Evolutionary conservation across 2,113 vertebrate genomes (phyloP).

Genomic region (Prietella phreatophila): DNA sequence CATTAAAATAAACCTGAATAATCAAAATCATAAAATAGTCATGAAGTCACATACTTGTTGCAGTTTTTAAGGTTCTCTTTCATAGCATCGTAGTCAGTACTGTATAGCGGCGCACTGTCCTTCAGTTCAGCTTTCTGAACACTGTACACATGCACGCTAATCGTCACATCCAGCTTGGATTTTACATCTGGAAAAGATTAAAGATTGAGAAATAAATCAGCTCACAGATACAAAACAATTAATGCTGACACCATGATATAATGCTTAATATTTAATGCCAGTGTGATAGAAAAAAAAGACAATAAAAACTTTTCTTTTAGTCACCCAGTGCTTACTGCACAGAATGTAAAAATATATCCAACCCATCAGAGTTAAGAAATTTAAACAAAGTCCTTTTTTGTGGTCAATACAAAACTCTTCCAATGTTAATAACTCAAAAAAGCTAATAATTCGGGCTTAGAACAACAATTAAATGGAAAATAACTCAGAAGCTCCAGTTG

Average conservation of each 20-base stretch:
- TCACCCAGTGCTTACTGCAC: neutral
- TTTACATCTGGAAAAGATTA: slow-evolving; percentile 77
- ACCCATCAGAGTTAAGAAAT: neutral
- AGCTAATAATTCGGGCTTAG: neutral
- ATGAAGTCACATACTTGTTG: slow-evolving; percentile 77
- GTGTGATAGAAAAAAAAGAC: neutral
- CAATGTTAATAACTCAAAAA: neutral
- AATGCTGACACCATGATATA: neutral
- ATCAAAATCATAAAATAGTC: neutral
- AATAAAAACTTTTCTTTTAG: neutral
- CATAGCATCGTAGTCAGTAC: slow-evolving; percentile 89
- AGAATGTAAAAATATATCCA: neutral
- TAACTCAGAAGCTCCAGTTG: neutral
- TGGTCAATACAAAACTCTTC: neutral
- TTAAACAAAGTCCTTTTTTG: neutral
- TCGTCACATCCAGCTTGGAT: slow-evolving; percentile 78
- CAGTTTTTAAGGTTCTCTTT: slow-evolving; percentile 89
- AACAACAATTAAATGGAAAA: neutral
- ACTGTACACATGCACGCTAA: slow-evolving; percentile 92
- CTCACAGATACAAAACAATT: neutral
- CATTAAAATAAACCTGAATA: neutral
- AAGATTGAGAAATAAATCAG: neutral
- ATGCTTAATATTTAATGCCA: neutral
- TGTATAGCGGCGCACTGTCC: slow-evolving; percentile 91
- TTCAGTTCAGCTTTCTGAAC: slow-evolving; percentile 89